Conservation (phyloP, 2,797 vertebrate genomes). For the Falco cherrug region DNA sequence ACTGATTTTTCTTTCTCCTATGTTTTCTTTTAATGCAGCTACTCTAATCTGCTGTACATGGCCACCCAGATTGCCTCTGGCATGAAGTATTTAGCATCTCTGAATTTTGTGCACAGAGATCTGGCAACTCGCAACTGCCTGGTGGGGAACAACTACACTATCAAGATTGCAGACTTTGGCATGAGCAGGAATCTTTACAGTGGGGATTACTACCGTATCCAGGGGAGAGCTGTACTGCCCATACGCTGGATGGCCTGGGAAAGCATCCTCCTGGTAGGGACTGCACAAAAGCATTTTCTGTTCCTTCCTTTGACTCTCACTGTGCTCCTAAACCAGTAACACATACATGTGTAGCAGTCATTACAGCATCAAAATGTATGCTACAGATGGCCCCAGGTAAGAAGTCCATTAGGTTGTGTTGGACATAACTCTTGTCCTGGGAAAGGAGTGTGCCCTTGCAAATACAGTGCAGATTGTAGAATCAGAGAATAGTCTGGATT, state of each 20-base stretch:
- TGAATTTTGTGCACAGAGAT: slow-evolving; percentile 97
- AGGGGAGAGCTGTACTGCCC: slow-evolving; percentile 94
- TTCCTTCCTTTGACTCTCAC: not conserved
- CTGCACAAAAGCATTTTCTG: not conserved
- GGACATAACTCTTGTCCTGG: not conserved
- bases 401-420: accelerated
- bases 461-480: not conserved
- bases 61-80: slow-evolving; percentile 95
- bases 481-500: not conserved
- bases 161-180: slow-evolving; percentile 98
- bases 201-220: slow-evolving; percentile 97
- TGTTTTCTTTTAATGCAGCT: slow-evolving; percentile 75
- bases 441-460: not conserved
- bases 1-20: not conserved
- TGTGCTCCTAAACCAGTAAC: not conserved
- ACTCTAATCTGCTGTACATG: slow-evolving; percentile 91
- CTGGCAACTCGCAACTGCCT: slow-evolving; percentile 96
- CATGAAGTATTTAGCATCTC: slow-evolving; percentile 97
- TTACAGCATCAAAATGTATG: accelerated
- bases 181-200: slow-evolving; percentile 99
- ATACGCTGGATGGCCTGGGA: slow-evolving; percentile 99
- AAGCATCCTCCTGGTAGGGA: slow-evolving; percentile 92
- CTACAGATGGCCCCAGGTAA: not conserved
- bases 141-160: slow-evolving; percentile 94
- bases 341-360: accelerated